Percentiles rank a stretch among this genome's conserved stretches.
Conservation (phyloP, 2,797 vertebrate species). For the Naso thynnoides region DNA sequence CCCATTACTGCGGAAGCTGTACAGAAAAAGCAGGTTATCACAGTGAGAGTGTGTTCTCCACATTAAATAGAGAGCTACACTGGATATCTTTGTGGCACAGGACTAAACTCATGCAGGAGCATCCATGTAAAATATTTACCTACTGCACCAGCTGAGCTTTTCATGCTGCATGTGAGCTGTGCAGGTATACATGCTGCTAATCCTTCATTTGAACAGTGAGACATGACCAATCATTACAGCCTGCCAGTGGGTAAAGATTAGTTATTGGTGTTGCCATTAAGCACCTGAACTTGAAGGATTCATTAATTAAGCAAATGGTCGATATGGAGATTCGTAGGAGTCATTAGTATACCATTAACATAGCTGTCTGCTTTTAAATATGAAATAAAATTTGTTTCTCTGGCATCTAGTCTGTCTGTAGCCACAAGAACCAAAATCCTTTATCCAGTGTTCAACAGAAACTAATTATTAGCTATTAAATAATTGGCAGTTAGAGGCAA, state of each 20-base stretch:
- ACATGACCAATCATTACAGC: slow-evolving; percentile 31
- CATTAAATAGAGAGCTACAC: slow-evolving; percentile 21
- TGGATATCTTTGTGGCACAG: slow-evolving; percentile 11
- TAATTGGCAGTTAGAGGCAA: neutral
- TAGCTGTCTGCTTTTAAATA: slow-evolving; percentile 10
- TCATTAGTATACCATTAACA: slow-evolving; percentile 37
- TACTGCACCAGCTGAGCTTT: slow-evolving; percentile 14
- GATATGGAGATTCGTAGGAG: slow-evolving; percentile 26
- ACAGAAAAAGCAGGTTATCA: slow-evolving; percentile 20
- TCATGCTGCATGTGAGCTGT: neutral
- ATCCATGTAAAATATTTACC: slow-evolving; percentile 15
- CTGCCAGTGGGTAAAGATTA: slow-evolving; percentile 22
- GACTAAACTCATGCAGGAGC: neutral
- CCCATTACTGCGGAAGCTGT: slow-evolving; percentile 37
- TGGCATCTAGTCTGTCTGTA: neutral
- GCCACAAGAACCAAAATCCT: neutral
- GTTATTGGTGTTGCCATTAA: slow-evolving; percentile 16
- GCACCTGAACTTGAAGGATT: slow-evolving; percentile 19
- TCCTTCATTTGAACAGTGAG: slow-evolving; percentile 13
- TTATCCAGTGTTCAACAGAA: neutral
- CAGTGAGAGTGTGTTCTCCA: slow-evolving; percentile 24
- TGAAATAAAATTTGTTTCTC: slow-evolving; percentile 4
- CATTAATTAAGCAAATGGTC: slow-evolving; percentile 23
- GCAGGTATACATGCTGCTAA: neutral
- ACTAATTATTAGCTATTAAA: neutral